These are phyloP conservation scores for Metopolophium dirhodum DNA, from an alignment of 1,140 invertebrate genomes.

Conservation along the genomic window DNA sequence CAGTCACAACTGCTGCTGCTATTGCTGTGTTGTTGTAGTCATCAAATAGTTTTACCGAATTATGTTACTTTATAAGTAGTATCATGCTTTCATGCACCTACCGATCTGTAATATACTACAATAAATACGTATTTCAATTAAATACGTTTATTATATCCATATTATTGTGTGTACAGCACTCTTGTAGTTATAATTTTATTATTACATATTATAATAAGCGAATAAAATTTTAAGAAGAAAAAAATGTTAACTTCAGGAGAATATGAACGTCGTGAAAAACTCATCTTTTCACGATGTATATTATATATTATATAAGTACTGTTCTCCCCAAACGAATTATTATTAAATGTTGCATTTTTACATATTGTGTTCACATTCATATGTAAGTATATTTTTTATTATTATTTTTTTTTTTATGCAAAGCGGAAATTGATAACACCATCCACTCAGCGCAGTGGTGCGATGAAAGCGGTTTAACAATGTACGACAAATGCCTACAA, in stretches of 20 bases:
- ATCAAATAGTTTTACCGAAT: conserved; percentile 34
- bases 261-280: not conserved
- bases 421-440: conserved; percentile 49
- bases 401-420: not conserved
- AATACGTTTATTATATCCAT: not conserved
- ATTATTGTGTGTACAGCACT: not conserved
- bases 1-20: not conserved
- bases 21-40: no score
- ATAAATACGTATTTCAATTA: not conserved
- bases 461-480: conserved; percentile 16
- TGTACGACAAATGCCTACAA: conserved; percentile 14
- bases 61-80: not conserved
- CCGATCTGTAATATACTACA: not conserved
- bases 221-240: not conserved
- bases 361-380: not conserved
- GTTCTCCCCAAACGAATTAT: conserved; percentile 21
- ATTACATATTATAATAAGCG: not conserved
- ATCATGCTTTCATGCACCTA: not conserved
- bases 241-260: not conserved
- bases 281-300: not conserved
- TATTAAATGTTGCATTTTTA: conserved; percentile 46
- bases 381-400: not conserved
- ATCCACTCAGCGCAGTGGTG: not conserved
- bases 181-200: not conserved
- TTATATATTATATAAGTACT: not conserved